phyloP scores from a whole-genome alignment of 1,140 invertebrate species.

The Drosophila baimaii region DNA sequence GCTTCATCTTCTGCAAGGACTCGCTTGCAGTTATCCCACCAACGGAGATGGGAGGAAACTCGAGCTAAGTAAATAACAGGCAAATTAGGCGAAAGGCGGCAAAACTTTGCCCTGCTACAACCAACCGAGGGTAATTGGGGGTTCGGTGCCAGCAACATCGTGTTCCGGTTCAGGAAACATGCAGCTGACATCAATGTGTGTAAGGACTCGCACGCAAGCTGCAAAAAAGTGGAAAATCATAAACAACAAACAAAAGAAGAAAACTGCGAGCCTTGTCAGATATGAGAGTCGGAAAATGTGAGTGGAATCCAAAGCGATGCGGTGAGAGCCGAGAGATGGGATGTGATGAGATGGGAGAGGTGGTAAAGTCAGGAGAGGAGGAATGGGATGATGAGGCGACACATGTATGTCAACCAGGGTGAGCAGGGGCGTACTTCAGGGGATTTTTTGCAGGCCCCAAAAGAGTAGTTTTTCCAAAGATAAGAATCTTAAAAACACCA shows the following conservation, averaged over 20 bases:
- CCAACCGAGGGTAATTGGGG: slow-evolving; percentile 9
- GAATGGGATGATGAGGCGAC: background rate
- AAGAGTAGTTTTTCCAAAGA: too few species aligned
- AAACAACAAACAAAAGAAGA: slow-evolving; percentile 38
- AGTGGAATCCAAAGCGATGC: slow-evolving; percentile 39
- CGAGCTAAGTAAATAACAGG: slow-evolving; percentile 62
- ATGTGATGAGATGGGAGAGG: slow-evolving; percentile 10
- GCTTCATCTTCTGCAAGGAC: slow-evolving; percentile 21
- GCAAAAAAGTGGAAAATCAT: slow-evolving; percentile 46
- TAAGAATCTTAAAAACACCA: background rate
- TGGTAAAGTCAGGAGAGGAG: background rate
- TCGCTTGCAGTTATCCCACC: slow-evolving; percentile 44
- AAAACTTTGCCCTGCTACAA: slow-evolving; percentile 37
- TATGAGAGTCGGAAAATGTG: slow-evolving; percentile 45
- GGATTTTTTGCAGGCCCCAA: background rate
- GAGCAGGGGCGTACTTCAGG: background rate
- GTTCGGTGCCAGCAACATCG: slow-evolving; percentile 38
- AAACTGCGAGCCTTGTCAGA: slow-evolving; percentile 42
- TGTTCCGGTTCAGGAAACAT: slow-evolving; percentile 59
- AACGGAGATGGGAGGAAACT: slow-evolving; percentile 16
- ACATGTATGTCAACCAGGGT: background rate
- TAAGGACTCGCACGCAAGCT: slow-evolving; percentile 39
- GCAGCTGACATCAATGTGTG: slow-evolving; percentile 70
- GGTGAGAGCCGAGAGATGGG: slow-evolving; percentile 7
- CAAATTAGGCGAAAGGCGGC: slow-evolving; percentile 57